These are phyloP conservation scores for Pheosia gnoma DNA, from an alignment of 2,888 invertebrate genomes.

Conservation along the genomic window DNA sequence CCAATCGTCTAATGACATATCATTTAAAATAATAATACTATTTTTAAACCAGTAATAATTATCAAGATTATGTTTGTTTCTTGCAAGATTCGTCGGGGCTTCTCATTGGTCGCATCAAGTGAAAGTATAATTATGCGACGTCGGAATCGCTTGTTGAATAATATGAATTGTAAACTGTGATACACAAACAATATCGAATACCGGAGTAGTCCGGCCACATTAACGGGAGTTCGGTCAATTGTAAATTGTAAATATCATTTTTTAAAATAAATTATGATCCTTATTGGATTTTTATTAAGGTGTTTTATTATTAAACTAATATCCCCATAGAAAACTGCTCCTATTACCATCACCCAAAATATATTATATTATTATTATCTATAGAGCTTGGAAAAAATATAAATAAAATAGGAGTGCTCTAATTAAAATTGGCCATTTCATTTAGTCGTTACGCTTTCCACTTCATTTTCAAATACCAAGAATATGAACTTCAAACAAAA, in stretches of 20 bases:
- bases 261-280: conserved; percentile 80
- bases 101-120: conserved; percentile 2
- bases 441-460: too few species aligned
- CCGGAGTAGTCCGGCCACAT: conserved; percentile 54
- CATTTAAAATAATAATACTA: background rate
- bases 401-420: too few species aligned
- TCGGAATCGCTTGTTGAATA: conserved; percentile 21
- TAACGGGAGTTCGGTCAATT: conserved; percentile 74
- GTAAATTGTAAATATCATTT: conserved; percentile 82
- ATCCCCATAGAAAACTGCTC: too few species aligned
- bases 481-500: too few species aligned
- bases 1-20: background rate
- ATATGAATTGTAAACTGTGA: conserved; percentile 38
- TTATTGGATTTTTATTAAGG: conserved; percentile 73
- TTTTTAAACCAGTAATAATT: conserved; percentile 5
- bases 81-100: conserved; percentile 14
- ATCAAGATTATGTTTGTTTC: conserved; percentile 13
- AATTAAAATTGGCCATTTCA: too few species aligned
- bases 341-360: too few species aligned
- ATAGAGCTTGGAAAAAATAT: too few species aligned
- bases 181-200: conserved; percentile 38
- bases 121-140: conserved; percentile 29
- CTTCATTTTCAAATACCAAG: too few species aligned
- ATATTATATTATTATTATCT: too few species aligned
- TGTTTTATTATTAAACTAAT: background rate